phyloP scores from a whole-genome alignment of 2,888 invertebrate species.

The Lasioglossum villosulum region DNA sequence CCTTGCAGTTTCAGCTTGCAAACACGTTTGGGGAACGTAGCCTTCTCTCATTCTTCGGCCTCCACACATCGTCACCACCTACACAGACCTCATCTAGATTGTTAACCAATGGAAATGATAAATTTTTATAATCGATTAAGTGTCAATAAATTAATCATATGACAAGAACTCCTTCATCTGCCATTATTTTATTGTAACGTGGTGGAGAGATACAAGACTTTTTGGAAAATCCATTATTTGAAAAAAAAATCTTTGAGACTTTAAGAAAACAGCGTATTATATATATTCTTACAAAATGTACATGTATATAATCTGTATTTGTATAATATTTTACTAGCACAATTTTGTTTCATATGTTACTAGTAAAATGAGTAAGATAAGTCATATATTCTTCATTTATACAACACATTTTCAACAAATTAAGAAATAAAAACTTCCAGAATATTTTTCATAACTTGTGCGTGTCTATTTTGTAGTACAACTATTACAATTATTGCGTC shows the following conservation, averaged over 20 bases:
- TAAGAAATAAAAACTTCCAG: too few species aligned
- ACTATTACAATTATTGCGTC: too few species aligned
- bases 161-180: background rate
- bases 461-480: too few species aligned
- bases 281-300: background rate
- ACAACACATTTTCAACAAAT: too few species aligned
- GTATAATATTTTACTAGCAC: background rate
- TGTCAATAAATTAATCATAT: background rate
- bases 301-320: background rate
- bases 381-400: too few species aligned
- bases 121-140: background rate
- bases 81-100: background rate
- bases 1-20: background rate
- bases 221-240: background rate
- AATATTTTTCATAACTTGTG: too few species aligned
- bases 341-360: background rate
- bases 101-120: background rate
- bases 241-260: background rate
- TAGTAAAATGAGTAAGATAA: background rate
- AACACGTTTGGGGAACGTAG: background rate
- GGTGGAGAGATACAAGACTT: constrained; percentile 13
- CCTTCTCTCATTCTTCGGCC: background rate
- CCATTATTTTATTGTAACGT: background rate
- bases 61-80: background rate
- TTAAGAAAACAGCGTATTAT: background rate